Evolutionary conservation across 2,797 vertebrate genomes (phyloP), one percentile per base, ranked within the genome.

Genomic region (Myotis pilosus): DNA sequence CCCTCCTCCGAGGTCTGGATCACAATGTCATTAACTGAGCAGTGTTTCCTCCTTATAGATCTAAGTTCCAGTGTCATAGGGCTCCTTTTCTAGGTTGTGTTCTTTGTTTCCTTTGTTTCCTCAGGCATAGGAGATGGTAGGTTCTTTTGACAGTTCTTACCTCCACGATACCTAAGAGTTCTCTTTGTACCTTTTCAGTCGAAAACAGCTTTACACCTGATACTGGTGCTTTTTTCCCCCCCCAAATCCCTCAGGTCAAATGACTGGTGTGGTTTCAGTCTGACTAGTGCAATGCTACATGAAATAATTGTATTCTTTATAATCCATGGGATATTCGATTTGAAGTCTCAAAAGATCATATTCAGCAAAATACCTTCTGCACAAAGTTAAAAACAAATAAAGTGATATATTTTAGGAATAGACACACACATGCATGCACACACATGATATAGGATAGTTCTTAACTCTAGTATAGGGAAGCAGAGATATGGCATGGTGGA

Each of bases 341-440:
- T 79, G 69, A 87, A 84, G 22, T 69, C 33, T 84, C 22, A 71
- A 62, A 80, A 64, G 36, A 47, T 85, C 25, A 17, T 23, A 71
- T 57, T 69, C 13, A 84, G 28, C 49, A 64, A 94, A 87, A 55
- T 44, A 55, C 6, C 20, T 79, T 69, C 49, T 36, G 9, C 64
- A 84, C 1, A 30, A 87, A 51, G 78, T 79, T 94, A 81, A 74
- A 87, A 79, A 55, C 78, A 88, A 88, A 53, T 36, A 74, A 79
- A 93, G 62, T 3, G 10, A 47, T 51, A 33, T 47, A 13, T 64
- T 85, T 84, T 86, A 82, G 20, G 36, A 83, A 64, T 20, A 76
- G 16, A 28, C 16, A 41, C 6, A 36, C 8, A 36, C 30, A 80
- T n/a, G 16, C 36, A 80, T 8, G 64, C 36, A 44, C 33, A 78